Conservation (phyloP, 2,797 vertebrate genomes). For the Macrochelys suwanniensis region DNA sequence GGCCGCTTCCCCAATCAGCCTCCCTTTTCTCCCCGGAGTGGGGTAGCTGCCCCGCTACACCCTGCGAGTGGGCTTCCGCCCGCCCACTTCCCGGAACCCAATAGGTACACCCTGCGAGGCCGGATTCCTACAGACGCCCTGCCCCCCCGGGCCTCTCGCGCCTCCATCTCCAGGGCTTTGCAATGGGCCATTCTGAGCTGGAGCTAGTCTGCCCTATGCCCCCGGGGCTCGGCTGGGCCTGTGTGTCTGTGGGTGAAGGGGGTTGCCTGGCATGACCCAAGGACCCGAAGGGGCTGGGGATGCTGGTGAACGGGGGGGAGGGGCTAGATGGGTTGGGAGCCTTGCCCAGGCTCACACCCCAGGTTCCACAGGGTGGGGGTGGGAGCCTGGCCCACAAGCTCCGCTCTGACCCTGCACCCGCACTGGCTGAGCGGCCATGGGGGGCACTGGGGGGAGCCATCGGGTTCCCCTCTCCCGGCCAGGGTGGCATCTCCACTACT, state of each 20-base stretch:
- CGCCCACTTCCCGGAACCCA: no score
- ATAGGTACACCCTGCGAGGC: no score
- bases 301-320: neutral
- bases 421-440: neutral
- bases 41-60: no score
- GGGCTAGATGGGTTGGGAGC: no score
- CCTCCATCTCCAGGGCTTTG: neutral
- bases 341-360: neutral
- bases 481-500: neutral
- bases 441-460: no score
- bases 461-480: no score
- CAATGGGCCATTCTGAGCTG: neutral
- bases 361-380: neutral
- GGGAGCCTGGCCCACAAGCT: neutral
- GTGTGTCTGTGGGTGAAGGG: neutral
- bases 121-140: neutral
- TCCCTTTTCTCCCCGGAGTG: no score
- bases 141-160: no score
- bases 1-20: no score
- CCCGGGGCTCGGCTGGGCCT: neutral
- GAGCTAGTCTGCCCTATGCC: neutral
- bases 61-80: no score
- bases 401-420: no score
- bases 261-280: neutral
- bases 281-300: neutral